These are phyloP conservation scores for Criorhina ranunculi DNA, from an alignment of 2,888 invertebrate genomes.

Conservation along the genomic window DNA sequence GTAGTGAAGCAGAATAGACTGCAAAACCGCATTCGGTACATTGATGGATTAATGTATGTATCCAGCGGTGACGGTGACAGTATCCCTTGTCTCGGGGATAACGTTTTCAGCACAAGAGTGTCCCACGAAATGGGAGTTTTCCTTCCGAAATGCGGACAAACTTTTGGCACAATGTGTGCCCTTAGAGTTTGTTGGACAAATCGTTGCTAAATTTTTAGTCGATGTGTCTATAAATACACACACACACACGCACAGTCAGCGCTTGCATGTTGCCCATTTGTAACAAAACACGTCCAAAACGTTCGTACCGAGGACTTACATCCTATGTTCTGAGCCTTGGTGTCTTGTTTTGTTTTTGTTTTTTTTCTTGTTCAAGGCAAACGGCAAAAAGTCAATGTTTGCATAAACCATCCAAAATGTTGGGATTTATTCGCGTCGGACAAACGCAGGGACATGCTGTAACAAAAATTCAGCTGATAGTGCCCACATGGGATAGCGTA, in stretches of 20 bases:
- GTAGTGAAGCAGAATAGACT: constrained; percentile 63
- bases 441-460: constrained; percentile 32
- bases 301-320: constrained; percentile 46
- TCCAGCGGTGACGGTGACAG: constrained; percentile 50
- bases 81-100: constrained; percentile 42
- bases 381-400: constrained; percentile 66
- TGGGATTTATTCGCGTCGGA: constrained; percentile 55
- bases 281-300: constrained; percentile 58
- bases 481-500: constrained; percentile 40
- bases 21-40: constrained; percentile 70
- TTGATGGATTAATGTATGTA: constrained; percentile 71
- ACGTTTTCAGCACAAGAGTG: constrained; percentile 34
- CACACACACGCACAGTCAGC: constrained; percentile 20
- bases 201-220: constrained; percentile 49
- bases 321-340: constrained; percentile 24
- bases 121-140: constrained; percentile 15
- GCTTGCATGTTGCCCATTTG: constrained; percentile 52
- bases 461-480: constrained; percentile 60
- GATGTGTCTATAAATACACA: constrained; percentile 44
- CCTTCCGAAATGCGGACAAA: constrained; percentile 53
- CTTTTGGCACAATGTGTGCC: constrained; percentile 57
- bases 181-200: constrained; percentile 34
- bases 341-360: background rate
- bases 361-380: constrained; percentile 12
- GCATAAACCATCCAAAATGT: constrained; percentile 59